Base-by-base conservation (phyloP, 2,797 vertebrate species). In the Brachyrhaphis roseni region DNA sequence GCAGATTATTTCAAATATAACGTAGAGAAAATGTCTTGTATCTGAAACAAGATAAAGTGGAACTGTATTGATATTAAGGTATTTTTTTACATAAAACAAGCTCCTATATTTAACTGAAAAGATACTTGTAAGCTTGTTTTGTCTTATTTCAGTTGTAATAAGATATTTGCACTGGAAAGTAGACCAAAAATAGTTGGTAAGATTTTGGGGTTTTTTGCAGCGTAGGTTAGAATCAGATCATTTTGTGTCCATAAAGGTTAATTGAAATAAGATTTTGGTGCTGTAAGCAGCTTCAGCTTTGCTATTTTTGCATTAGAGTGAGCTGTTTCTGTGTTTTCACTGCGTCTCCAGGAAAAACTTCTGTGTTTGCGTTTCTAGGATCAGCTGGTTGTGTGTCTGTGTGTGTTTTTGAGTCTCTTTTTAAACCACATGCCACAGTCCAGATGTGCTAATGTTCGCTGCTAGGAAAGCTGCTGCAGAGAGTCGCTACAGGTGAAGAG, bases 291-390 rank as follows among this genome's bases (percentile, higher is more conserved):
- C 62, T 66, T 11, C 62, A 5, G n/a, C 6, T 2, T 5, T 12
- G 6, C 6, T 62, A 72, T 3, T 47, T 80, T 71, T 77, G 45
- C 62, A 51, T 81, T 81, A 77, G 49, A 78, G 73, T 45, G 46
- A 78, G 79, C 39, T 18, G 55, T 75, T 39, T 74, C 36, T 66
- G 18, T 55, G 26, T 88, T 85, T 83, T 71, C 88, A 78, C 73
- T 86, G 72, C 1, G 4, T 86, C 36, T 86, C 68, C 73, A 64
- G n/a, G 76, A 66, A 72, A 72, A 71, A 82, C 79, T 46, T 57
- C 55, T 70, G 31, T 88, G 1, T 76, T 71, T 77, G 31, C 64
- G 12, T 28, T 59, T 59, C 55, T 15, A 28, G 55, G 26, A 59
- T 31, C 46, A 51, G 46, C 10, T 43, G 26, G 23, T 28, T 28